A percentile compares a stretch with the other conserved stretches of the same genome.
These are phyloP conservation scores for Vireo griseus DNA, from an alignment of 2,797 vertebrate species.

Conservation along the genomic window DNA sequence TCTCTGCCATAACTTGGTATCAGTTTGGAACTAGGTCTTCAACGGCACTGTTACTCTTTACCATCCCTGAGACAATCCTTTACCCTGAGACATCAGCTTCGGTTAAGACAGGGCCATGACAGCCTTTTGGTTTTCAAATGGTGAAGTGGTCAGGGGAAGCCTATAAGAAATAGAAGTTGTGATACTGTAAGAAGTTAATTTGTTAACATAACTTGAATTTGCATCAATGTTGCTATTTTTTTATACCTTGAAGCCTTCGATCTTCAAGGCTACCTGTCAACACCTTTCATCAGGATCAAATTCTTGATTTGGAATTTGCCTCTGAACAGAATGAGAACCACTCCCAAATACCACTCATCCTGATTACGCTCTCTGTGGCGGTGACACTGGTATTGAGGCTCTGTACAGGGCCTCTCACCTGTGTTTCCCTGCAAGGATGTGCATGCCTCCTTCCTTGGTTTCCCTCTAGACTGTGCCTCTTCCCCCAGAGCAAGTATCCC, in stretches of 20 bases:
- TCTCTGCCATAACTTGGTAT: neutral
- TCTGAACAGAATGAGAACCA: constrained; percentile 25
- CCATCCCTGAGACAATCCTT: neutral
- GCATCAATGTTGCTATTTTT: neutral
- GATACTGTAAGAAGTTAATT: neutral
- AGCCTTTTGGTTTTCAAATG: neutral
- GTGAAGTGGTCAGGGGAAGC: neutral
- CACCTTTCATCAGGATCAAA: neutral
- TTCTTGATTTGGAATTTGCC: constrained; percentile 12
- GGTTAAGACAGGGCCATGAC: neutral
- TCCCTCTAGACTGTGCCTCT: neutral
- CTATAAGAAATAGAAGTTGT: neutral
- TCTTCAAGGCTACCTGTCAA: neutral
- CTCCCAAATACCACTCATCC: neutral
- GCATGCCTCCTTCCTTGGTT: neutral
- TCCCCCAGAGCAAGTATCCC: neutral
- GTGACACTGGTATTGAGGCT: neutral
- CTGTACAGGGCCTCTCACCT: neutral
- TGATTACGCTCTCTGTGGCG: fast-evolving
- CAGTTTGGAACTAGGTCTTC: neutral
- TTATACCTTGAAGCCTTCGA: neutral
- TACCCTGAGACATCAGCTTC: neutral
- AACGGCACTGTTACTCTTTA: neutral
- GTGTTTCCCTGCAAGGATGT: neutral
- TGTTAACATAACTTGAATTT: neutral